Conservation (phyloP, 2,888 invertebrate species). For the Taenaris catops region DNA sequence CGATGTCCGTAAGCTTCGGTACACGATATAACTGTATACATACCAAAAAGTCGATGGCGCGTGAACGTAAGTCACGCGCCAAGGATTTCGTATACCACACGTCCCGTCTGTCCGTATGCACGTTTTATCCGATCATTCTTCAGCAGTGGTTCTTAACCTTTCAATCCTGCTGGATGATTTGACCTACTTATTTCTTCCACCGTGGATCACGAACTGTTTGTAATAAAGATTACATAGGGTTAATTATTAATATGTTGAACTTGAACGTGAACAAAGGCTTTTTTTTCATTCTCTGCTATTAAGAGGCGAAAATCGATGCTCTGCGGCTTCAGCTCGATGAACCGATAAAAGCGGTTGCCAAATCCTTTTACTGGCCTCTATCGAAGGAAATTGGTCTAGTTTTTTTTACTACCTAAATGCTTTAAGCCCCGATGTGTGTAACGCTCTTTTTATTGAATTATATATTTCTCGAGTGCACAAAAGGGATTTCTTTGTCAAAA, state of each 20-base stretch:
- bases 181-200: too few relatives aligned
- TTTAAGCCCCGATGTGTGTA: too few relatives aligned
- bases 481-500: too few relatives aligned
- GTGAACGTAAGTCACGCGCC: constrained; percentile 69
- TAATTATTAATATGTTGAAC: too few relatives aligned
- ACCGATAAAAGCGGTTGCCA: constrained; percentile 8
- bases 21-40: constrained; percentile 43
- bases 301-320: constrained; percentile 1
- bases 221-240: too few relatives aligned
- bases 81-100: constrained; percentile 59
- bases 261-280: too few relatives aligned
- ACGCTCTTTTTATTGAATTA: too few relatives aligned
- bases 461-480: too few relatives aligned
- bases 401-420: constrained; percentile 1
- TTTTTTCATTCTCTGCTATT: background rate
- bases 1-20: constrained; percentile 46
- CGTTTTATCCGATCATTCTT: constrained; percentile 21
- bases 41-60: constrained; percentile 64
- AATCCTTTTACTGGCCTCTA: constrained; percentile 4
- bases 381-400: constrained; percentile 1
- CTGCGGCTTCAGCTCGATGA: constrained; percentile 3
- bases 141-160: constrained; percentile 17
- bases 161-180: too few relatives aligned
- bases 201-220: too few relatives aligned
- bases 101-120: constrained; percentile 33